Evolutionary conservation across 2,113 vertebrate genomes (phyloP).

Genomic region (Pimephales promelas): DNA sequence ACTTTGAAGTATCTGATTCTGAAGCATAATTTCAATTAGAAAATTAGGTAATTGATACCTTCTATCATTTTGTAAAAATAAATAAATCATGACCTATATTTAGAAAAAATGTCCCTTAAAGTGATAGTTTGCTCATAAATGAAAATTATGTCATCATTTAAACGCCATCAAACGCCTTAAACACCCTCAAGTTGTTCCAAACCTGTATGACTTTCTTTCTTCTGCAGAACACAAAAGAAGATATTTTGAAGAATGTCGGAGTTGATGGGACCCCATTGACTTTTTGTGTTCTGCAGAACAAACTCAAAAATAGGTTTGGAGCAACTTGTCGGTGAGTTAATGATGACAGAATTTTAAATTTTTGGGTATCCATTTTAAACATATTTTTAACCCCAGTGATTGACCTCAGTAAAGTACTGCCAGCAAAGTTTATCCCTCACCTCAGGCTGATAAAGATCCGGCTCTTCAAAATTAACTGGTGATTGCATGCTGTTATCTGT

Average conservation of each 20-base stretch:
- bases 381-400: neutral
- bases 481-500: rapidly evolving
- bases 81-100: neutral
- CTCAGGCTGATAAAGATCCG: neutral
- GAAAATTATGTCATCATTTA: too few relatives aligned
- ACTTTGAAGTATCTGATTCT: neutral
- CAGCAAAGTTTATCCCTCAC: conserved; percentile 15
- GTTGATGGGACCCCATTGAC: too few relatives aligned
- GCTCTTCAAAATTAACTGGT: rapidly evolving
- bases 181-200: too few relatives aligned
- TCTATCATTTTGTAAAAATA: neutral
- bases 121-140: too few relatives aligned
- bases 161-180: too few relatives aligned
- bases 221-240: too few relatives aligned
- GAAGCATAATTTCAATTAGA: neutral
- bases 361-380: neutral
- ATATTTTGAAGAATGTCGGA: too few relatives aligned
- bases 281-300: too few relatives aligned
- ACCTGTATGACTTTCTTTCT: too few relatives aligned
- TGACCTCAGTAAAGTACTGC: neutral
- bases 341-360: too few relatives aligned
- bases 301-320: too few relatives aligned
- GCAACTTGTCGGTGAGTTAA: too few relatives aligned
- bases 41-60: neutral
- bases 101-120: neutral